Conservation (phyloP, 2,888 invertebrate species). For the Andrena hattorfiana region DNA sequence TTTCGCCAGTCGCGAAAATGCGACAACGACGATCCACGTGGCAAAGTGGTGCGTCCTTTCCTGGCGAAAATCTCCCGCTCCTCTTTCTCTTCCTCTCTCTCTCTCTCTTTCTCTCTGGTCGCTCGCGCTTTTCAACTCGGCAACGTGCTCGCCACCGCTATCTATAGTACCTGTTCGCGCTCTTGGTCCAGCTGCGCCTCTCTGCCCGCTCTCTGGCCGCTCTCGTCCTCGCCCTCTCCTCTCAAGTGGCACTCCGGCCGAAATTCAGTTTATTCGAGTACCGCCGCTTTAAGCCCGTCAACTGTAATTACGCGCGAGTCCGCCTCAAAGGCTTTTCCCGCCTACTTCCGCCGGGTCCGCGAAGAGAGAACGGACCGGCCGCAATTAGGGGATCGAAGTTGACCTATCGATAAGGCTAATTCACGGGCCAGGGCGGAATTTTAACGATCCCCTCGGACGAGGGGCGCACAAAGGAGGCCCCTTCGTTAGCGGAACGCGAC, state of each 20-base stretch:
- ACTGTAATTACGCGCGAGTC: constrained; percentile 64
- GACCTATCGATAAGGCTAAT: constrained; percentile 59
- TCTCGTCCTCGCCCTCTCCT: constrained; percentile 38
- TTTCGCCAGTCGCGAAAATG: neutral
- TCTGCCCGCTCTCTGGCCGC: constrained; percentile 32
- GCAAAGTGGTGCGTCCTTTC: constrained; percentile 44
- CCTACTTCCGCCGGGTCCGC: constrained; percentile 45
- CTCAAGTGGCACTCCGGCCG: constrained; percentile 66
- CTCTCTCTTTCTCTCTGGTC: constrained; percentile 1
- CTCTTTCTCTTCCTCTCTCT: constrained; percentile 2
- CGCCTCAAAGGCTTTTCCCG: constrained; percentile 62
- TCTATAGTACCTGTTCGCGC: constrained; percentile 60
- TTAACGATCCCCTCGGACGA: constrained; percentile 27
- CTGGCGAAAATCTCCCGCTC: constrained; percentile 17
- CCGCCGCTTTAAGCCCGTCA: constrained; percentile 65
- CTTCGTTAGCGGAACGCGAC: neutral
- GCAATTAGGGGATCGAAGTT: constrained; percentile 60
- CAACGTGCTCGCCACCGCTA: constrained; percentile 43
- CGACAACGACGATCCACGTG: constrained; percentile 12
- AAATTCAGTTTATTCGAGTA: constrained; percentile 72
- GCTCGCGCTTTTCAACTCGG: constrained; percentile 50
- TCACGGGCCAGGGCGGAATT: constrained; percentile 19
- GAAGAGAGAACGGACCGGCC: constrained; percentile 46
- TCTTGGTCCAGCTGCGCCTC: constrained; percentile 53
- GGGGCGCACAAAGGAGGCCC: constrained; percentile 9